Evolutionary conservation across 2,797 vertebrate genomes (phyloP).

Genomic region (Scarus forsteni): DNA sequence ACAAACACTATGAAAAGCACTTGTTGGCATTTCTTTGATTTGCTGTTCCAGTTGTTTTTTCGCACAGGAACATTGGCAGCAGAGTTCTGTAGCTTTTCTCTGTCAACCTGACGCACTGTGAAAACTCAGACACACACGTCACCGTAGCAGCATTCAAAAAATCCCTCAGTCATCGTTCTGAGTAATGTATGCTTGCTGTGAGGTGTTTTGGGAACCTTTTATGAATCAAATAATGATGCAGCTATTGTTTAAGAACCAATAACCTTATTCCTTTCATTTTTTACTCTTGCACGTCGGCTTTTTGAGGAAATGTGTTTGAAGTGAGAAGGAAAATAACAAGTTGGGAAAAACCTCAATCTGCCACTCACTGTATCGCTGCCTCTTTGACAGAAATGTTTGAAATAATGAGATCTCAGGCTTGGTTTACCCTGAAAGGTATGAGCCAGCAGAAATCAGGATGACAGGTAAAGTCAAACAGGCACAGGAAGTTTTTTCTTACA

Average conservation of each 20-base stretch:
- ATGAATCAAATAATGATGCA: slow-evolving; percentile 25
- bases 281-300: slow-evolving; percentile 9
- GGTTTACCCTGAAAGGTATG: slow-evolving; percentile 39
- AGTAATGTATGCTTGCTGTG: background rate
- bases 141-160: slow-evolving; percentile 28
- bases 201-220: slow-evolving; percentile 18
- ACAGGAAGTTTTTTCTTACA: slow-evolving; percentile 33
- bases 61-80: slow-evolving; percentile 10
- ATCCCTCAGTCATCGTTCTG: slow-evolving; percentile 13
- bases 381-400: slow-evolving; percentile 54
- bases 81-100: slow-evolving; percentile 14
- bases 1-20: slow-evolving; percentile 34
- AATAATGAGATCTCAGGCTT: slow-evolving; percentile 55
- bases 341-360: slow-evolving; percentile 36
- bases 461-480: slow-evolving; percentile 63
- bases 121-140: slow-evolving; percentile 20
- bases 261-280: slow-evolving; percentile 7
- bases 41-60: slow-evolving; percentile 24
- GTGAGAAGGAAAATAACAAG: slow-evolving; percentile 23
- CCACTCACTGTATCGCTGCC: slow-evolving; percentile 36
- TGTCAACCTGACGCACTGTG: slow-evolving; percentile 36
- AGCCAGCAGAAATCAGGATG: slow-evolving; percentile 59
- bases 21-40: slow-evolving; percentile 41
- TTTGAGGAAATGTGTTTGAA: slow-evolving; percentile 40
- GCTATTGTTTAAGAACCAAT: slow-evolving; percentile 19